These are phyloP conservation scores for Stramonita haemastoma DNA, from an alignment of 2,888 invertebrate genomes.

Conservation along the genomic window DNA sequence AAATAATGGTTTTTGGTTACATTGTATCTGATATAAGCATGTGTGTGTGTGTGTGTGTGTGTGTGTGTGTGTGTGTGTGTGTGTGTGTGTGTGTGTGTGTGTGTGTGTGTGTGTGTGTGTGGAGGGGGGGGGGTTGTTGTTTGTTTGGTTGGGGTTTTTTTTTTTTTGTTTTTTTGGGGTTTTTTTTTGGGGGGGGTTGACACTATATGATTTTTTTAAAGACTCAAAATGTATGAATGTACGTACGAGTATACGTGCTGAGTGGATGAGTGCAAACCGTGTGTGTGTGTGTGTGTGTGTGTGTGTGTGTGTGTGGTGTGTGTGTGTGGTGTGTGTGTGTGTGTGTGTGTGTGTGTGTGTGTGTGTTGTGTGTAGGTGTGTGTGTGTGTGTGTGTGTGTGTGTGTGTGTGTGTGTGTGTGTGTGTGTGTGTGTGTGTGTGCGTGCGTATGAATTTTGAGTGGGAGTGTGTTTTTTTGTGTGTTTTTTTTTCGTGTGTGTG, in stretches of 20 bases:
- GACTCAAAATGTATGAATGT: too few species aligned
- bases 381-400: neutral
- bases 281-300: neutral
- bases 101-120: neutral
- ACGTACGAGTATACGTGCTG: too few species aligned
- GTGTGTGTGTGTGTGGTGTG: neutral
- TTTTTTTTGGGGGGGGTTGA: too few species aligned
- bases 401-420: conserved; percentile 18
- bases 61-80: neutral
- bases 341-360: neutral
- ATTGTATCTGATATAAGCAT: too few species aligned
- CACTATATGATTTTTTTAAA: too few species aligned
- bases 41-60: neutral
- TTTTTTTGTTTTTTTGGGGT: too few species aligned
- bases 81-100: neutral
- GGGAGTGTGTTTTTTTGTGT: too few species aligned
- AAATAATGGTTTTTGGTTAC: too few species aligned
- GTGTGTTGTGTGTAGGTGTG: too few species aligned
- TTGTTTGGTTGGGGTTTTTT: too few species aligned
- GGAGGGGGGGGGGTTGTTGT: too few species aligned
- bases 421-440: neutral
- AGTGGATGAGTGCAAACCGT: too few species aligned
- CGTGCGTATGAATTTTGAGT: neutral
- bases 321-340: neutral
- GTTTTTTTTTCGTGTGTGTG: neutral